phyloP scores from a whole-genome alignment of 2,888 invertebrate species.

The Agrotis ipsilon region DNA sequence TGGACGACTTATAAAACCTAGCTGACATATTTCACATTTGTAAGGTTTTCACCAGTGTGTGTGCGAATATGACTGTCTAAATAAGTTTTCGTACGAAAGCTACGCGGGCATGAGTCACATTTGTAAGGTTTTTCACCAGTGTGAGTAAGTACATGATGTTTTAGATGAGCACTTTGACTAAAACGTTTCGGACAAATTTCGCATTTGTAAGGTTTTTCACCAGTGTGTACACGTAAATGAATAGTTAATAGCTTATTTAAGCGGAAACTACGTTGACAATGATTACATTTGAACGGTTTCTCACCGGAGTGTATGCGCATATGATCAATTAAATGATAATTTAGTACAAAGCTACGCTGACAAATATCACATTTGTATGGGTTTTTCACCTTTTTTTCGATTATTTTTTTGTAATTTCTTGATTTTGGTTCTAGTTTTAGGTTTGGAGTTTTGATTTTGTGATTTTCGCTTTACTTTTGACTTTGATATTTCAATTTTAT shows the following conservation, averaged over 20 bases:
- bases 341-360: constrained; percentile 12
- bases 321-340: not conserved
- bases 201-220: constrained; percentile 30
- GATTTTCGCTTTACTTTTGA: not conserved
- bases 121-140: constrained; percentile 29
- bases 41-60: constrained; percentile 35
- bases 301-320: constrained; percentile 2
- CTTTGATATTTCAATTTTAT: not conserved
- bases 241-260: not conserved
- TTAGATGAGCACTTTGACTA: constrained; percentile 3
- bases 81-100: not conserved
- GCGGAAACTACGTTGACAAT: constrained; percentile 22
- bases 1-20: constrained; percentile 1
- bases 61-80: constrained; percentile 15
- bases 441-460: not conserved
- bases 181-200: constrained; percentile 18
- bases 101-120: constrained; percentile 9
- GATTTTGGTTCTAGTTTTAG: not conserved
- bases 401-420: not conserved
- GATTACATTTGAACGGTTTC: constrained; percentile 16
- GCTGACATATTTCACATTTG: constrained; percentile 19
- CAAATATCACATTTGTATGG: constrained; percentile 16
- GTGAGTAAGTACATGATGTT: constrained; percentile 14
- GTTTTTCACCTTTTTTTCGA: constrained; percentile 12
- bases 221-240: constrained; percentile 22